Evolutionary conservation across 2,797 vertebrate genomes (phyloP), one percentile per base, ranked within the genome.

Genomic region (Esox masquinongy): DNA sequence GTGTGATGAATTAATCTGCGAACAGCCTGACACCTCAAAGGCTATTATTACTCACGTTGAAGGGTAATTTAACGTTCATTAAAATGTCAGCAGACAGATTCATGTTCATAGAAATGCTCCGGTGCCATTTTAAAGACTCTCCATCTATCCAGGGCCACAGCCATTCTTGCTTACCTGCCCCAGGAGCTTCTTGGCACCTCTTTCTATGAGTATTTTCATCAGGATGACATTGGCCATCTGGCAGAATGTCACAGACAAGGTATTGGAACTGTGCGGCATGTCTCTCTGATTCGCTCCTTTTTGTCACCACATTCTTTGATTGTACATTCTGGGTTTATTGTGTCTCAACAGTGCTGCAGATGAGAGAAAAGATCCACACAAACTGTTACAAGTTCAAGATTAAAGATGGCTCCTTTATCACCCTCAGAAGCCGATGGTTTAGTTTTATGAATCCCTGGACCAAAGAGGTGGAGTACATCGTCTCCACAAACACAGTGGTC

Each of bases 381-480:
- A 98, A 97, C 90, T 98, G 96, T 94, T 99, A 98, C 93, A 99
- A 99, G 82, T 99, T 99, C 88, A 98, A 99, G 93, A 97, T 99
- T 89, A 99, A 98, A 93, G 98, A 99, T 69, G 98, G 98, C 66
- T 98, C 97, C 81, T 99, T 99, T 90, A 98, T 98, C 92, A 98
- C 95, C 0, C 88, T 99, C 89, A 89, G 96, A 85, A 99, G 98
- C 93, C 95, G 96, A 81, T 99, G 97, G 98, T 99, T 99, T 94
- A 99, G 98, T 95, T 99, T 99, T 93, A 97, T 99, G 96, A 99
- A 99, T 94, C 98, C 98, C 77, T 99, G 98, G 98, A 99, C 98
- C 94, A 99, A 99, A 95, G 98, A 99, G 93, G 97, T 99, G 92
- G 98, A 99, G 90, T 99, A 99, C 90, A 98, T 99, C 43, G 97